A percentile compares a stretch with the other conserved stretches of the same genome.
Evolutionary conservation across 2,113 vertebrate species (phyloP).

Genomic region (Hydropotes inermis): DNA sequence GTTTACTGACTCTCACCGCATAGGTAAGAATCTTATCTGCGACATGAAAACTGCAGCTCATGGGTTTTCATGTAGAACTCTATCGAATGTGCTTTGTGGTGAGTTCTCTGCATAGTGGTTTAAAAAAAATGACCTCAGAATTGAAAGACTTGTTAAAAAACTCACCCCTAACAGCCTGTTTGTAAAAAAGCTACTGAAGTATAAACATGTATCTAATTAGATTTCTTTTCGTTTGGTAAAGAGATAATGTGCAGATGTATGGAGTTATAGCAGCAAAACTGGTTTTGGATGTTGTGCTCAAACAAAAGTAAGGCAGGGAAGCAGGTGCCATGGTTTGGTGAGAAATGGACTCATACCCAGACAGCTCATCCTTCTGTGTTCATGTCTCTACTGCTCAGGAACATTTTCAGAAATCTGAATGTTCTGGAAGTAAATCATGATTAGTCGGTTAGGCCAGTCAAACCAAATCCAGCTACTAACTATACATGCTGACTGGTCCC

Average conservation of each 20-base stretch:
- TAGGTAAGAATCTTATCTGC: neutral
- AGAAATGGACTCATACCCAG: neutral
- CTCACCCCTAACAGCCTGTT: neutral
- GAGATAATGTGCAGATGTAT: neutral
- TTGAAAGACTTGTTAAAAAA: neutral
- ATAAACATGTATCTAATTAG: neutral
- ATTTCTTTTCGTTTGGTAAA: neutral
- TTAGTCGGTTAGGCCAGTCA: neutral
- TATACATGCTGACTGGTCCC: neutral
- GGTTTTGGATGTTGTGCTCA: neutral
- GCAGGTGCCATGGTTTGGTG: neutral
- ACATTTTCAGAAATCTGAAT: neutral
- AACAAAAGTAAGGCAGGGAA: neutral
- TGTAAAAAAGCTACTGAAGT: neutral
- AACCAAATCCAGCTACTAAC: neutral
- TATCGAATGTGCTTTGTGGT: neutral
- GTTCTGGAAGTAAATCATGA: neutral
- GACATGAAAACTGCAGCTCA: neutral
- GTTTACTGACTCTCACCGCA: neutral
- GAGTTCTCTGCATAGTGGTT: neutral
- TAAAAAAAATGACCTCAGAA: neutral
- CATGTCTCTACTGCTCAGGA: neutral
- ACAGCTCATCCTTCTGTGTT: neutral
- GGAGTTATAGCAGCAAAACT: constrained; percentile 29
- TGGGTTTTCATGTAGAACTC: neutral